Evolutionary conservation across 1,140 invertebrate species (phyloP).

Genomic region (Triops longicaudatus): DNA sequence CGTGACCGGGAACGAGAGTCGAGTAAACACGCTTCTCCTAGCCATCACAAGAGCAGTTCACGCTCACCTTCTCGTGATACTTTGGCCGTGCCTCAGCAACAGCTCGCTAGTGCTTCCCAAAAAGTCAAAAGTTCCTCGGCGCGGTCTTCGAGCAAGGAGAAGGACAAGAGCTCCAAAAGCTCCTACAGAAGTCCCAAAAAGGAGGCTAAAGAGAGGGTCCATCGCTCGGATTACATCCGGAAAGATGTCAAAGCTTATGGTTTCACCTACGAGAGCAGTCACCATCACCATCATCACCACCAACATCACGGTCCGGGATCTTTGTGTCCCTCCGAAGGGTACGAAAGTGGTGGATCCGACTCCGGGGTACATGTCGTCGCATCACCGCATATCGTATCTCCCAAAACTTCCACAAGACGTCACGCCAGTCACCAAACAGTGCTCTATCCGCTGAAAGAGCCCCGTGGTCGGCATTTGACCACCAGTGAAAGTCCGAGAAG

Average conservation of each 20-base stretch:
- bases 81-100: background rate
- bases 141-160: slow-evolving; percentile 20
- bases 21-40: slow-evolving; percentile 25
- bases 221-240: background rate
- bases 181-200: slow-evolving; percentile 24
- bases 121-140: slow-evolving; percentile 16
- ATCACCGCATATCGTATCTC: slow-evolving; percentile 19
- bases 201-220: slow-evolving; percentile 15
- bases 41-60: background rate
- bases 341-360: slow-evolving; percentile 27
- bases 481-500: slow-evolving; percentile 13
- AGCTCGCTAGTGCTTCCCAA: background rate
- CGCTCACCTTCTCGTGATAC: background rate
- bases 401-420: slow-evolving; percentile 9
- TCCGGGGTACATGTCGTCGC: slow-evolving; percentile 23
- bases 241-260: slow-evolving; percentile 25
- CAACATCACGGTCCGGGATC: slow-evolving; percentile 25
- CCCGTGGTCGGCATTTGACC: background rate
- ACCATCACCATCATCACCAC: slow-evolving; percentile 24
- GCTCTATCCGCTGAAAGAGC: background rate
- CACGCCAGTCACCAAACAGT: slow-evolving; percentile 7
- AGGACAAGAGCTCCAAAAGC: slow-evolving; percentile 21
- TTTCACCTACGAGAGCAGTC: slow-evolving; percentile 27
- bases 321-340: slow-evolving; percentile 27
- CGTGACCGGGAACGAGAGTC: slow-evolving; percentile 13